Conservation (phyloP, 2,797 vertebrate genomes). For the Notoglanidium macrostoma region DNA sequence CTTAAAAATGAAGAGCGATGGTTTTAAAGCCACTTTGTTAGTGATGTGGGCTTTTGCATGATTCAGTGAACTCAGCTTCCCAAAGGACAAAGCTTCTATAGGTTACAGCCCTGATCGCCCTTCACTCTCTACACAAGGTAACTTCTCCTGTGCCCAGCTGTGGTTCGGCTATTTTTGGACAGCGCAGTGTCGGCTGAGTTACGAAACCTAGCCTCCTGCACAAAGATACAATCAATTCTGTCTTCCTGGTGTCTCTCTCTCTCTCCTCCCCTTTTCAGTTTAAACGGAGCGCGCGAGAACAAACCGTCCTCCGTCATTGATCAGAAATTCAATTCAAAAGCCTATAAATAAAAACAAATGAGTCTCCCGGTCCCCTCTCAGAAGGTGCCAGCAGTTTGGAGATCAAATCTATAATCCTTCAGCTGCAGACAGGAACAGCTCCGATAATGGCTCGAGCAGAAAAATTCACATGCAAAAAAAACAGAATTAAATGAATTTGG, state of each 20-base stretch:
- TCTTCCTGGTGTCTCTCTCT: conserved; percentile 31
- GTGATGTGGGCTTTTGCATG: conserved; percentile 29
- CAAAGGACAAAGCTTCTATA: conserved; percentile 44
- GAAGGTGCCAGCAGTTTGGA: conserved; percentile 62
- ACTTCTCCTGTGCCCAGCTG: conserved; percentile 45
- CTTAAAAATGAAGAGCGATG: conserved; percentile 22
- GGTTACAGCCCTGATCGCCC: conserved; percentile 43
- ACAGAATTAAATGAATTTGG: conserved; percentile 77
- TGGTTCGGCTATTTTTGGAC: conserved; percentile 50
- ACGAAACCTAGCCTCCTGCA: conserved; percentile 48
- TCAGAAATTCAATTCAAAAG: conserved; percentile 74
- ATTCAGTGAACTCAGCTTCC: conserved; percentile 39
- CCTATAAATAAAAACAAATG: conserved; percentile 73
- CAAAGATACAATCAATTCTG: conserved; percentile 55
- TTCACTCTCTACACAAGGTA: conserved; percentile 56
- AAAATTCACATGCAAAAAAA: conserved; percentile 76
- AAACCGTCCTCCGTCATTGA: conserved; percentile 66
- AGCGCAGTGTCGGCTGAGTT: conserved; percentile 40
- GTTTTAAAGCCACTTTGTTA: conserved; percentile 44
- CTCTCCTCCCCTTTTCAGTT: conserved; percentile 38
- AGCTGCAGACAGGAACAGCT: conserved; percentile 60
- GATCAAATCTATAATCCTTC: conserved; percentile 68
- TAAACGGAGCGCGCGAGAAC: conserved; percentile 54
- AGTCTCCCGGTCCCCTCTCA: conserved; percentile 52
- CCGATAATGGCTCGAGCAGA: conserved; percentile 58